phyloP scores from a whole-genome alignment of 2,888 invertebrate species.

The Heliconius erato region DNA sequence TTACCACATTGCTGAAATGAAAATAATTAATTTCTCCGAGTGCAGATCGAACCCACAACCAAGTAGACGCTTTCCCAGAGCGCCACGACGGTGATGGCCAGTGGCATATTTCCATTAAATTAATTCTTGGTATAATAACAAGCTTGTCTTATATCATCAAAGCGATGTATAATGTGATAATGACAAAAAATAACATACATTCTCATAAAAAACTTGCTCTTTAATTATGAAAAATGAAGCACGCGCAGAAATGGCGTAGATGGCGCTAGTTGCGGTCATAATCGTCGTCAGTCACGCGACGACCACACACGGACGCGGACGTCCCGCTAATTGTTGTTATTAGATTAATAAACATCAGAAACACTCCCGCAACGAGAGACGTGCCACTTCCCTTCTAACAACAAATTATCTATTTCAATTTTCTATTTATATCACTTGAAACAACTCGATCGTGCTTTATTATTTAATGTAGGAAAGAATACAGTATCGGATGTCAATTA shows the following conservation, averaged over 20 bases:
- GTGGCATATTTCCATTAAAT: not conserved
- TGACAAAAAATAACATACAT: not conserved
- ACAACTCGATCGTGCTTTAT: not conserved
- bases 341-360: slow-evolving; percentile 66
- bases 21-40: no score
- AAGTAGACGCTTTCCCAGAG: not conserved
- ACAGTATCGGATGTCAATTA: slow-evolving; percentile 45
- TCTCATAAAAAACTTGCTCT: slow-evolving; percentile 8
- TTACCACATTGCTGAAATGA: not conserved
- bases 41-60: no score
- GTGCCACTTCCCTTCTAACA: slow-evolving; percentile 52
- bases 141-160: not conserved
- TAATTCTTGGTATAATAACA: not conserved
- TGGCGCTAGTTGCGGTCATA: slow-evolving; percentile 61
- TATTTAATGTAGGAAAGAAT: slow-evolving; percentile 5
- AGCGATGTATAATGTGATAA: slow-evolving; percentile 26
- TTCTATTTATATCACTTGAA: slow-evolving; percentile 5
- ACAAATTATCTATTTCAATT: slow-evolving; percentile 7
- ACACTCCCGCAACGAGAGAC: slow-evolving; percentile 50
- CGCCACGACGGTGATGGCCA: not conserved
- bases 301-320: slow-evolving; percentile 74
- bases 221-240: slow-evolving; percentile 29
- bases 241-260: slow-evolving; percentile 35
- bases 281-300: slow-evolving; percentile 75
- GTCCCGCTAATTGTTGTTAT: slow-evolving; percentile 69